These are phyloP conservation scores for Ciconia stormi DNA, from an alignment of 2,113 vertebrate species.

Conservation along the genomic window DNA sequence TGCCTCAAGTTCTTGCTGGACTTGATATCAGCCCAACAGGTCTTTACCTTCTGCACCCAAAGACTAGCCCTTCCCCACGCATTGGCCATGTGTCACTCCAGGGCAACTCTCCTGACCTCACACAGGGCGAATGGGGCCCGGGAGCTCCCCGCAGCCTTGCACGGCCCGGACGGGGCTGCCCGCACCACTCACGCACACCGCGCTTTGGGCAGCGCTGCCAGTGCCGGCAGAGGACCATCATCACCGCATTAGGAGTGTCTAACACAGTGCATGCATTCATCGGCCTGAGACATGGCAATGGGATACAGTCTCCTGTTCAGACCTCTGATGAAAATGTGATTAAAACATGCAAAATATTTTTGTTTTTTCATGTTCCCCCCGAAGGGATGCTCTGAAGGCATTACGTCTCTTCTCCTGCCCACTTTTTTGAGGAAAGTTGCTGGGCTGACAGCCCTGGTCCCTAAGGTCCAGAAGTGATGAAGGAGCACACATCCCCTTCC, in stretches of 20 bases:
- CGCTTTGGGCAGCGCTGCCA: fast-evolving
- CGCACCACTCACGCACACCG: fast-evolving
- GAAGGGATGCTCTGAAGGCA: not conserved
- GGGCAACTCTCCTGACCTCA: not conserved
- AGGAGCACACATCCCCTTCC: not conserved
- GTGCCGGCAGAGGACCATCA: fast-evolving
- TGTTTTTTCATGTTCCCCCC: not conserved
- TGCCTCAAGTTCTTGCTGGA: not conserved
- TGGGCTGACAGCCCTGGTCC: not conserved
- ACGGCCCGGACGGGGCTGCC: not conserved
- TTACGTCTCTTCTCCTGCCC: not conserved
- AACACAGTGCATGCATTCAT: fast-evolving
- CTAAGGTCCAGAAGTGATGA: not conserved
- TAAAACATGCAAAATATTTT: not conserved
- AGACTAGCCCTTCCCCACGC: not conserved
- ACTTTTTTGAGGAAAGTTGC: not conserved
- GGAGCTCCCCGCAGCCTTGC: not conserved
- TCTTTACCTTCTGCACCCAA: not conserved
- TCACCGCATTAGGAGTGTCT: fast-evolving
- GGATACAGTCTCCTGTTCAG: not conserved
- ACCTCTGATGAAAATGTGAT: not conserved
- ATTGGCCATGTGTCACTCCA: not conserved
- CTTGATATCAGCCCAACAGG: not conserved
- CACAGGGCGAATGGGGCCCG: fast-evolving
- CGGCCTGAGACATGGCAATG: fast-evolving